Percentiles rank a stretch among this genome's conserved stretches.
Evolutionary conservation across 1,140 invertebrate genomes (phyloP).

Genomic region (Leptinotarsa undecemlineata): DNA sequence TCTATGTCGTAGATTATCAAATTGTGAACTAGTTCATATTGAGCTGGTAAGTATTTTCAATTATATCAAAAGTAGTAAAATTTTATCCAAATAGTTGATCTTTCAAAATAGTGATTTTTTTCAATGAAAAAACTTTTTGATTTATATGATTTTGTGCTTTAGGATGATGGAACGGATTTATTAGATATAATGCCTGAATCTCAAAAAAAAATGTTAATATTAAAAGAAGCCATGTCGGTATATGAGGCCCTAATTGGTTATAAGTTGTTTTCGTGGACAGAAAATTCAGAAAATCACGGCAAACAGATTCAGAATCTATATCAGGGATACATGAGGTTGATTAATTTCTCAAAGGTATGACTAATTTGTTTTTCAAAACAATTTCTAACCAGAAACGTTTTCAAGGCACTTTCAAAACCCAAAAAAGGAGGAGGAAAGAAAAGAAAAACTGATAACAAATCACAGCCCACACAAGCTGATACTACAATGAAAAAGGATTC

Average conservation of each 20-base stretch:
- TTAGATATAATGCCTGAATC: conserved; percentile 56
- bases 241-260: conserved; percentile 61
- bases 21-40: conserved; percentile 53
- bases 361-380: background rate
- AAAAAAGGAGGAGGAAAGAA: conserved; percentile 56
- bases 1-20: conserved; percentile 46
- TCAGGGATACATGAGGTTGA: conserved; percentile 55
- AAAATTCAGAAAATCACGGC: conserved; percentile 47
- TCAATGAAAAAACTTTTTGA: background rate
- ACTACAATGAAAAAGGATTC: conserved; percentile 39
- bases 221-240: conserved; percentile 56
- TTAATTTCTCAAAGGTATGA: conserved; percentile 57
- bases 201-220: conserved; percentile 55
- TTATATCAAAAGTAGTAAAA: background rate
- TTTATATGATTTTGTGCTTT: conserved; percentile 31
- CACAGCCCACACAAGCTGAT: conserved; percentile 47
- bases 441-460: conserved; percentile 51
- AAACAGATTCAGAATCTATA: conserved; percentile 55
- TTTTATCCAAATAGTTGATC: too few relatives aligned
- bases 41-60: conserved; percentile 53
- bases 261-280: conserved; percentile 55
- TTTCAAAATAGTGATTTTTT: too few relatives aligned
- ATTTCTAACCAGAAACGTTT: conserved; percentile 26
- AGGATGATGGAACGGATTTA: conserved; percentile 58
- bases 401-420: conserved; percentile 51